Conservation (phyloP, 2,113 vertebrate genomes). For the Vulpes ferrilata region DNA sequence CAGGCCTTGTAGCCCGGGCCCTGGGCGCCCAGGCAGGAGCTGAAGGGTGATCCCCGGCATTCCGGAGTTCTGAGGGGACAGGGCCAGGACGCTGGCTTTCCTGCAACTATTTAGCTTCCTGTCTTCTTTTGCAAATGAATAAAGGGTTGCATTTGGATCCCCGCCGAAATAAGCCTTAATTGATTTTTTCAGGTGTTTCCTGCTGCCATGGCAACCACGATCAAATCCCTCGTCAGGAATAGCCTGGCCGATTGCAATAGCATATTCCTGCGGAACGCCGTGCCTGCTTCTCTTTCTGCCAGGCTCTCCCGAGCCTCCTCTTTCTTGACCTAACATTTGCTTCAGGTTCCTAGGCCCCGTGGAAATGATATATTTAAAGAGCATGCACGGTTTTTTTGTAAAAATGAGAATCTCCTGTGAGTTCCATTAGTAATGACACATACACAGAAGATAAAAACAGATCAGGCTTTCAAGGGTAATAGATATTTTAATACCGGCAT, state of each 20-base stretch:
- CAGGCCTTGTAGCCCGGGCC: no score
- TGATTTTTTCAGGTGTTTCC: conserved; percentile 87
- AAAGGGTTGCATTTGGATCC: conserved; percentile 77
- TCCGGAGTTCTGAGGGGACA: conserved; percentile 9
- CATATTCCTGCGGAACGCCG: conserved; percentile 79
- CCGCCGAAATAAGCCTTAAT: conserved; percentile 79
- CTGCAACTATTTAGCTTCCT: conserved; percentile 77
- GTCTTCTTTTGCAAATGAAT: conserved; percentile 74
- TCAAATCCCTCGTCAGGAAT: conserved; percentile 85
- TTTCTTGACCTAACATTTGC: conserved; percentile 80
- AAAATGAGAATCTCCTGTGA: conserved; percentile 77
- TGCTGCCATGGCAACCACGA: conserved; percentile 87
- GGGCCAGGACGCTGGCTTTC: conserved; percentile 42
- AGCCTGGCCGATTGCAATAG: conserved; percentile 81
- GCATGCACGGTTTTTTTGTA: conserved; percentile 27
- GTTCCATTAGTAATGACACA: conserved; percentile 73
- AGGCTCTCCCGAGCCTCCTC: conserved; percentile 77
- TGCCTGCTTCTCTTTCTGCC: conserved; percentile 67
- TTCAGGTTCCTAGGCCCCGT: conserved; percentile 59
- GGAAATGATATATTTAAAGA: conserved; percentile 77
- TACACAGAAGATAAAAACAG: conserved; percentile 70
- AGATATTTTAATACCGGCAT: conserved; percentile 77
- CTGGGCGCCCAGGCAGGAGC: no score
- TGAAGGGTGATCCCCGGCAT: background rate
- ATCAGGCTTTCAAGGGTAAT: conserved; percentile 77